phyloP scores from a whole-genome alignment of 2,888 invertebrate genomes.

The Heteropelma amictum region DNA sequence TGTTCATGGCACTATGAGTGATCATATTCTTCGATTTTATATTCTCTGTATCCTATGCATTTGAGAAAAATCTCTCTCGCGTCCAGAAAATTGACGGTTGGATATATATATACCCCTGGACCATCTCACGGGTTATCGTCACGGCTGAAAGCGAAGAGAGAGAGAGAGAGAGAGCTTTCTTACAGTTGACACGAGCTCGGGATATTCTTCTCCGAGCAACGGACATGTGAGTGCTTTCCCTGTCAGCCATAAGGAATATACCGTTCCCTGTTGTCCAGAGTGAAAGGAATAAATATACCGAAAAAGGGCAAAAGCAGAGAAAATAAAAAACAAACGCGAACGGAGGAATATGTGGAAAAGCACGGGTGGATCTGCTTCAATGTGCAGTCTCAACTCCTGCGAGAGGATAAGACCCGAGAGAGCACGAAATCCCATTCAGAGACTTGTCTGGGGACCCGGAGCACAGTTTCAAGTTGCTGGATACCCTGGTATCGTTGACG shows the following conservation, averaged over 20 bases:
- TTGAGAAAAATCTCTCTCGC: slow-evolving; percentile 1
- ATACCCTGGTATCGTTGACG: slow-evolving; percentile 64
- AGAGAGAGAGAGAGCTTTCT: neutral
- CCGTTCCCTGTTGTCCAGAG: neutral
- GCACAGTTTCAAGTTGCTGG: slow-evolving; percentile 68
- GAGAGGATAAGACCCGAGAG: slow-evolving; percentile 74
- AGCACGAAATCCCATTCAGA: slow-evolving; percentile 72
- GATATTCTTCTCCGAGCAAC: neutral
- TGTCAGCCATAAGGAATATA: neutral
- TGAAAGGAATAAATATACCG: neutral
- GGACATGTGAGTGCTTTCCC: slow-evolving; percentile 18
- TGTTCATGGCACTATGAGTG: neutral
- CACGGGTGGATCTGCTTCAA: slow-evolving; percentile 46
- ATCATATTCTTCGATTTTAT: neutral
- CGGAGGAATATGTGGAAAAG: slow-evolving; percentile 50
- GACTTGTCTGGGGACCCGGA: slow-evolving; percentile 71
- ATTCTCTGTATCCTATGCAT: neutral
- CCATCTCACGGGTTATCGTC: slow-evolving; percentile 6
- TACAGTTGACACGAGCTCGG: slow-evolving; percentile 1
- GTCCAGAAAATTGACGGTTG: slow-evolving; percentile 9
- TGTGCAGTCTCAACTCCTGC: slow-evolving; percentile 70
- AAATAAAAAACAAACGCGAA: slow-evolving; percentile 29
- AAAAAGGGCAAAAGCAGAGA: slow-evolving; percentile 10
- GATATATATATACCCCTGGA: neutral
- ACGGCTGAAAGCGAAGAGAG: neutral